Evolutionary conservation across 2,113 vertebrate species (phyloP).

Genomic region (Leucosticte australis): DNA sequence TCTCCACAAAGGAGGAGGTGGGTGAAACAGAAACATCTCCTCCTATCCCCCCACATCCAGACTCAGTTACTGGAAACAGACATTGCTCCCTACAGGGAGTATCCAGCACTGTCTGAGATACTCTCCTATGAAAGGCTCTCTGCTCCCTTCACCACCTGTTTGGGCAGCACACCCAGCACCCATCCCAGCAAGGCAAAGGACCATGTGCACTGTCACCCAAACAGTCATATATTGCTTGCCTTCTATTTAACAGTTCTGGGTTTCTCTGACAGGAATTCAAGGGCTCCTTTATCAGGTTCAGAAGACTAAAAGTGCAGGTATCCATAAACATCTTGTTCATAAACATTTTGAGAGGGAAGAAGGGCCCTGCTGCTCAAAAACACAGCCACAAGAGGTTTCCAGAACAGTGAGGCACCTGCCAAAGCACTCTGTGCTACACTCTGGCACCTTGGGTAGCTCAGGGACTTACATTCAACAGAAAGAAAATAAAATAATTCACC

Average conservation of each 20-base stretch:
- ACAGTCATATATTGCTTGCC: accelerated
- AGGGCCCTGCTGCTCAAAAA: background rate
- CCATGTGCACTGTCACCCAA: background rate
- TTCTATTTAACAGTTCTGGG: background rate
- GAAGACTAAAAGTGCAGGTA: background rate
- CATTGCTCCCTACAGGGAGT: background rate
- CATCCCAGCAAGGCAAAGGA: background rate
- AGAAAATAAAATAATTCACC: background rate
- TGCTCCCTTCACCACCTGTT: background rate
- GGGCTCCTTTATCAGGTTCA: background rate
- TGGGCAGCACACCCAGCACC: background rate
- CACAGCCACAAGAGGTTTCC: background rate
- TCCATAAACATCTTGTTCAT: background rate
- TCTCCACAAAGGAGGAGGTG: background rate
- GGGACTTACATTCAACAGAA: background rate
- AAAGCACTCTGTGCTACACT: background rate
- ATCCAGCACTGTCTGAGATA: background rate
- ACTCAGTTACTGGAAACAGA: background rate
- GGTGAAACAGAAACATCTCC: background rate
- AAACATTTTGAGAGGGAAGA: background rate
- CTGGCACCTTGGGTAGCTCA: background rate
- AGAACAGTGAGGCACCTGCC: background rate
- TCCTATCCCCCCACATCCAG: background rate
- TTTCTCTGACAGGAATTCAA: background rate
- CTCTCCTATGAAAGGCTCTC: background rate